These are phyloP conservation scores for Nyctalus aviator DNA, from an alignment of 2,797 vertebrate genomes.

Conservation along the genomic window DNA sequence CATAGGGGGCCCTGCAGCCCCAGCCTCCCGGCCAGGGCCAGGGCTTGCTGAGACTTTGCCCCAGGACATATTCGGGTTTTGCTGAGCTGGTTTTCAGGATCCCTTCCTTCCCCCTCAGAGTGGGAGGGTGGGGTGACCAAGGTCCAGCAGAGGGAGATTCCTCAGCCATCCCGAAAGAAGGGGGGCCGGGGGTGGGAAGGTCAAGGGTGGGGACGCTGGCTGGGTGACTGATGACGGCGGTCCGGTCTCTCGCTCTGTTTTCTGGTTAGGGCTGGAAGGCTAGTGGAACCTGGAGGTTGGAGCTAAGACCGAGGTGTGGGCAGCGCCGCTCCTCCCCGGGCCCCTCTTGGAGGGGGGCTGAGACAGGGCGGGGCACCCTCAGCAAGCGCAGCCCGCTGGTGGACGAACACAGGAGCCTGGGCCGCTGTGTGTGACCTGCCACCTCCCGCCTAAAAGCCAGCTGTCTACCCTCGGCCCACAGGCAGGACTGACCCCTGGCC, in stretches of 20 bases:
- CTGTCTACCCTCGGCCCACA: background rate
- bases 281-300: background rate
- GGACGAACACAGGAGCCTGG: background rate
- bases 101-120: background rate
- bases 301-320: background rate
- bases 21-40: constrained; percentile 11
- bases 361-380: background rate
- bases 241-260: background rate
- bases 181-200: background rate
- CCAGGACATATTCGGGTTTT: constrained; percentile 59
- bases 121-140: constrained; percentile 63
- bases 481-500: constrained; percentile 11
- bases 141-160: constrained; percentile 55
- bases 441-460: background rate
- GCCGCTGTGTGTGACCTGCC: background rate
- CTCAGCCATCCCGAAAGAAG: background rate
- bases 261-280: background rate
- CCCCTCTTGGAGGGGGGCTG: background rate
- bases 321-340: background rate
- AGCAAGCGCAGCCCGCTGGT: background rate
- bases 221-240: background rate
- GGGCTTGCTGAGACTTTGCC: constrained; percentile 70
- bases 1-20: background rate
- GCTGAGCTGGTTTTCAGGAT: constrained; percentile 73
- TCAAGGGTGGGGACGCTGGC: background rate